phyloP scores from a whole-genome alignment of 2,888 invertebrate genomes.

The Sarcophaga caerulescens region DNA sequence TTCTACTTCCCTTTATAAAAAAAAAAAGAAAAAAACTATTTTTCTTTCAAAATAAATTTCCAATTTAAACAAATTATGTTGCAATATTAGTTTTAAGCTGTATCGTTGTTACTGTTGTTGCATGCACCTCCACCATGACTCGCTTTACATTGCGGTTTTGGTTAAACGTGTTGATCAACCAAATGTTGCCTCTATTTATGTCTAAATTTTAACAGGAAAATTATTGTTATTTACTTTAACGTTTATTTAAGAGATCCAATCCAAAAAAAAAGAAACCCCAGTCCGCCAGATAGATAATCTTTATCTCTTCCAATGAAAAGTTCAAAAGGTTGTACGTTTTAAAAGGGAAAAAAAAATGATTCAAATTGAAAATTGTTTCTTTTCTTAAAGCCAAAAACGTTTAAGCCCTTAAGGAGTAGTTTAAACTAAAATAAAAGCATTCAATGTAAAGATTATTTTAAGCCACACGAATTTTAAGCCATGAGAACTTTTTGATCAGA shows the following conservation, averaged over 20 bases:
- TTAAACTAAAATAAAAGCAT: neutral
- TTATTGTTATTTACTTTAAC: constrained; percentile 57
- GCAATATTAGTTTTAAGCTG: constrained; percentile 55
- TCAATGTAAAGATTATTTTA: neutral
- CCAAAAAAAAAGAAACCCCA: neutral
- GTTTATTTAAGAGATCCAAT: neutral
- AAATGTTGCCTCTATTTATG: constrained; percentile 63
- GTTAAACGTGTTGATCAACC: constrained; percentile 55
- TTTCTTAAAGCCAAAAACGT: constrained; percentile 25
- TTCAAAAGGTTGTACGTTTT: constrained; percentile 54
- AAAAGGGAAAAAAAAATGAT: neutral
- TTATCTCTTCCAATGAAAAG: constrained; percentile 46
- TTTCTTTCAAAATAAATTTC: neutral
- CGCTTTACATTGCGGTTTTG: neutral
- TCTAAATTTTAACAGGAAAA: constrained; percentile 59
- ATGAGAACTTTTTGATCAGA: constrained; percentile 37
- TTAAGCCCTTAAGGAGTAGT: constrained; percentile 15
- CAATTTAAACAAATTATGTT: constrained; percentile 52
- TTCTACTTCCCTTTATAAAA: neutral
- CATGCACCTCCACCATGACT: neutral
- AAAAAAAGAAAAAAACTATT: neutral
- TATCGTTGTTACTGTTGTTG: constrained; percentile 9
- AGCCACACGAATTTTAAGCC: constrained; percentile 4
- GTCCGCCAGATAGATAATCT: neutral
- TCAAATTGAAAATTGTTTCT: constrained; percentile 31